A percentile compares a stretch with the other conserved stretches of the same genome.
These are phyloP conservation scores for Pogonognathellus flavescens DNA, from an alignment of 1,140 invertebrate species.

Conservation along the genomic window DNA sequence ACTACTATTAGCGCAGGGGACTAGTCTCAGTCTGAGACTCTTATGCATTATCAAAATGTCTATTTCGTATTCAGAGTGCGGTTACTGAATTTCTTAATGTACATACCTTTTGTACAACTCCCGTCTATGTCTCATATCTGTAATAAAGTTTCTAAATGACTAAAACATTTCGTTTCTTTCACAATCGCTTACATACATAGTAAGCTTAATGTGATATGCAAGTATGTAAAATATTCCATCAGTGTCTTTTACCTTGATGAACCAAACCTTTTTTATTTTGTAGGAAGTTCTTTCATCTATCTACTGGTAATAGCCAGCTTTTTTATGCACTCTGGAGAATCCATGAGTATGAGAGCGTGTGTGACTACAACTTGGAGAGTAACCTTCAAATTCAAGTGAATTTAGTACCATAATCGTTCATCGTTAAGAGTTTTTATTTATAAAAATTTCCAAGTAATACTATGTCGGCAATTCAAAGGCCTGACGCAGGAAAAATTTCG, in stretches of 20 bases:
- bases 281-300: neutral
- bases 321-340: neutral
- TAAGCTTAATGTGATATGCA: neutral
- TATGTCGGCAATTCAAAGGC: too few relatives aligned
- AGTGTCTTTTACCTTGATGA: conserved; percentile 9
- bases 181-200: neutral
- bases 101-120: too few relatives aligned
- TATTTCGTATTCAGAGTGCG: neutral
- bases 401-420: too few relatives aligned
- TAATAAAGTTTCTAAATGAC: neutral
- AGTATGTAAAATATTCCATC: neutral
- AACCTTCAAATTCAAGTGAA: neutral
- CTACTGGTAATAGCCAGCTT: neutral
- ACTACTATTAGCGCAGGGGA: neutral
- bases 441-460: too few relatives aligned
- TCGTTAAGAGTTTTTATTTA: too few relatives aligned
- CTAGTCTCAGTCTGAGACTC: neutral
- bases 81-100: neutral
- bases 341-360: neutral
- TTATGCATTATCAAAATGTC: neutral
- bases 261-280: neutral
- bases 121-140: neutral
- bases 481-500: too few relatives aligned
- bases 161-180: neutral
- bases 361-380: neutral